Evolutionary conservation across 1,140 invertebrate species (phyloP).

Genomic region (Saccostrea cuccullata): DNA sequence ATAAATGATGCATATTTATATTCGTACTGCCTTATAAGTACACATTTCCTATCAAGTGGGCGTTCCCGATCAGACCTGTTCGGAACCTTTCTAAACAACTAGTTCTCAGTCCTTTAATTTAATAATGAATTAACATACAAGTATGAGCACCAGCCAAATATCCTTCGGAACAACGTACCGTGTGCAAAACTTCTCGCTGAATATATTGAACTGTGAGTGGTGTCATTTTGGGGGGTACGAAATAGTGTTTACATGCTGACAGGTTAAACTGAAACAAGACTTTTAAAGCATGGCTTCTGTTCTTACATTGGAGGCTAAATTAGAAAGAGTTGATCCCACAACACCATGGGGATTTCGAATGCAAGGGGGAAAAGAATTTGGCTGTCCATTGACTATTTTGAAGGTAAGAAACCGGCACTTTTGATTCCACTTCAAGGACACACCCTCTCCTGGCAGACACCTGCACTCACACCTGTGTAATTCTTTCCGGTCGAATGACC

Average conservation of each 20-base stretch:
- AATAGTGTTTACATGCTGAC: constrained; percentile 31
- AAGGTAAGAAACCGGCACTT: constrained; percentile 65
- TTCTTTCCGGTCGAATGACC: not conserved
- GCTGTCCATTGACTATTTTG: constrained; percentile 86
- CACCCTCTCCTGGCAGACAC: constrained; percentile 9
- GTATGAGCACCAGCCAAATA: not conserved
- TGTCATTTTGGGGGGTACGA: constrained; percentile 2
- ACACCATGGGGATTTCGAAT: constrained; percentile 94
- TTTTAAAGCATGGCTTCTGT: constrained; percentile 58
- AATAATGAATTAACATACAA: not conserved
- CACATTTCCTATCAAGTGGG: constrained; percentile 28
- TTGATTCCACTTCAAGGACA: constrained; percentile 3
- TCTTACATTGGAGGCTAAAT: constrained; percentile 73
- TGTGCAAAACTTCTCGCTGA: constrained; percentile 47
- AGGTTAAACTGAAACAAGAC: not conserved
- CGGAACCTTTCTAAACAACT: constrained; percentile 19
- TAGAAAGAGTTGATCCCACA: constrained; percentile 70
- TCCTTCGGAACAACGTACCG: constrained; percentile 47
- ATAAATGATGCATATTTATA: constrained; percentile 1
- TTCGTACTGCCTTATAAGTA: constrained; percentile 1
- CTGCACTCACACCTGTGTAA: constrained; percentile 36
- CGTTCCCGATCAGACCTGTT: not conserved
- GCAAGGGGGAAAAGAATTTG: constrained; percentile 93
- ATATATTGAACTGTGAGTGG: not conserved
- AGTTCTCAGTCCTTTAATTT: not conserved